Base-by-base conservation (phyloP, 2,888 invertebrate genomes). In the Acanthococcus lagerstroemiae region DNA sequence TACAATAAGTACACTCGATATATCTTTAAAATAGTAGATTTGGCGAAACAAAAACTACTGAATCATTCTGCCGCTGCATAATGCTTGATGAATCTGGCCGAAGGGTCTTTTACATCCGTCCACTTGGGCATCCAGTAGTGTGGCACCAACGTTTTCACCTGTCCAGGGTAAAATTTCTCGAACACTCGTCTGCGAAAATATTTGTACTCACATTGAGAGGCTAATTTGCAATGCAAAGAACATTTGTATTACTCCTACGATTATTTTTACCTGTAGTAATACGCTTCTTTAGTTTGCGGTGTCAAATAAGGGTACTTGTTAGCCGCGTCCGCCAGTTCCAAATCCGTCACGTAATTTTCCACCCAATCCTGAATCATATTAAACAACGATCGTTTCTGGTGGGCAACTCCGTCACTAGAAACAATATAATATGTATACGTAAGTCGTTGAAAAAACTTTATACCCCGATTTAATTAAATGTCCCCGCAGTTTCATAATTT, bases 81-180 rank as follows among this genome's bases (percentile, higher is more conserved):
- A 77, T 86, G 86, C 72, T 82, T 81, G 68, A 87, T 85, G 74
- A 86, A 87, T 71, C 87, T 79, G 0, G 88, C 88, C 0, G 87
- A 87, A 15, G 88, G 88, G 76, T 88, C 88, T 0, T 81, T 78
- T 0, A 85, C 82, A 69, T 84, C 80, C 0, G 82, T 82, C 87
- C 87, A 88, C 72, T 83, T 81, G 0, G 88, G 88, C 88, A 88
- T 87, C 88, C 88, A 88, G 72, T 80, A 87, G 72, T 86, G 85
- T 0, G 87, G 87, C 52, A 82, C 81, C 67, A 87, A 83, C 71
- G 79, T 78, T 63, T 82, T 74, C 1, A 77, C 81, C 71, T 82
- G 80, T 1, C 80, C 81, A 1, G 80, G 77, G 71, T 81, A 87
- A 54, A 80, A 78, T 70, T 83, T 83, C 73, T 88, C 87, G 74